Percentiles rank a stretch among this genome's conserved stretches.
phyloP scores from a whole-genome alignment of 2,797 vertebrate genomes.

The Melanogrammus aeglefinus region DNA sequence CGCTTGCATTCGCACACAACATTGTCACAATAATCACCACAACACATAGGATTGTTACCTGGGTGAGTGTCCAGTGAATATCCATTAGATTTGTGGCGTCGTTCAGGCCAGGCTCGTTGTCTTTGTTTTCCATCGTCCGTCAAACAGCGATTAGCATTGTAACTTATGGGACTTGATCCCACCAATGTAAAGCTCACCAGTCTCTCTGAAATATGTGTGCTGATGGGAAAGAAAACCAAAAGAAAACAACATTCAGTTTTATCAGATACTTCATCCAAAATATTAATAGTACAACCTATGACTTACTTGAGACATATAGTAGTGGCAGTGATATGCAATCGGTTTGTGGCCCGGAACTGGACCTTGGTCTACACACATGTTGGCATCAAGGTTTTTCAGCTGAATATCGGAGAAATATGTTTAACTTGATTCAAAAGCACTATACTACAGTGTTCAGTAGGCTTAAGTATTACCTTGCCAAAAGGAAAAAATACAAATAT shows the following conservation, averaged over 20 bases:
- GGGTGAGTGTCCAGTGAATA: constrained; percentile 70
- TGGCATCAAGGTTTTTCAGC: not conserved
- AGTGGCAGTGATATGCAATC: not conserved
- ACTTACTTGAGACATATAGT: not conserved
- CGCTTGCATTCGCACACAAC: too few relatives aligned
- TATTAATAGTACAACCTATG: not conserved
- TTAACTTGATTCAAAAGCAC: not conserved
- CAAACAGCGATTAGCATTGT: constrained; percentile 69
- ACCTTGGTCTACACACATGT: constrained; percentile 1
- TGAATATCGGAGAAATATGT: not conserved
- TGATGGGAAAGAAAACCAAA: too few relatives aligned
- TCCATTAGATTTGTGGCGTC: constrained; percentile 58
- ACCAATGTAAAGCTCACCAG: constrained; percentile 52
- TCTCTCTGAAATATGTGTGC: constrained; percentile 43
- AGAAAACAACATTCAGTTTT: not conserved
- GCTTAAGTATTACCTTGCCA: too few relatives aligned
- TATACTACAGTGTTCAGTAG: not conserved
- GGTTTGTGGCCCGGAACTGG: not conserved
- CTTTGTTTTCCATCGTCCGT: constrained; percentile 40
- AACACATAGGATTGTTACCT: constrained; percentile 52
- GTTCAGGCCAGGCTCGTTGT: constrained; percentile 49
- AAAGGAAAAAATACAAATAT: too few relatives aligned
- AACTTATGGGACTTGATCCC: constrained; percentile 58
- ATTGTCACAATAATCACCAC: too few relatives aligned
- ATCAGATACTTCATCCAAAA: not conserved